A percentile compares a stretch with the other conserved stretches of the same genome.
Evolutionary conservation across 2,113 vertebrate genomes (phyloP).

Genomic region (Odobenus rosmarus): DNA sequence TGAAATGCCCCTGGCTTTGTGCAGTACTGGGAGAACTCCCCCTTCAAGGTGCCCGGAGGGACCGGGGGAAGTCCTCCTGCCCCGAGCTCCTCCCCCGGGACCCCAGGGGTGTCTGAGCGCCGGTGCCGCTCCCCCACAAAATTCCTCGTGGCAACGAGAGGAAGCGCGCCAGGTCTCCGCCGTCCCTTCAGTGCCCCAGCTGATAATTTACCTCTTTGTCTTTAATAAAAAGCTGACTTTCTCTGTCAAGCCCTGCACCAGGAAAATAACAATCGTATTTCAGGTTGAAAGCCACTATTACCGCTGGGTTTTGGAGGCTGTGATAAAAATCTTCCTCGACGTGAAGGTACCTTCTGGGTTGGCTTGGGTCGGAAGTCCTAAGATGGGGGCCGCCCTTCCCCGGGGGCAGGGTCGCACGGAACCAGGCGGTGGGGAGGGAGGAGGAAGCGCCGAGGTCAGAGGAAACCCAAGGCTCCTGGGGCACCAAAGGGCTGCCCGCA

Average conservation of each 20-base stretch:
- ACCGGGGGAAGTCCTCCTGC: constrained; percentile 58
- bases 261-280: constrained; percentile 75
- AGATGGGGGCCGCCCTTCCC: constrained; percentile 62
- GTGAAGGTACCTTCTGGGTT: constrained; percentile 68
- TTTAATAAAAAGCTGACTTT: constrained; percentile 81
- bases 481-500: constrained; percentile 64
- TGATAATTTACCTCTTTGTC: constrained; percentile 88
- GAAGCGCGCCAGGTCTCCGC: constrained; percentile 84
- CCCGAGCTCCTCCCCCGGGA: constrained; percentile 68
- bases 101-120: constrained; percentile 79
- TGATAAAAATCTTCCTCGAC: constrained; percentile 72
- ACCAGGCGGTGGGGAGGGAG: neutral
- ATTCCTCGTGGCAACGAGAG: constrained; percentile 82
- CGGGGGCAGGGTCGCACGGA: constrained; percentile 27
- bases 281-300: constrained; percentile 68
- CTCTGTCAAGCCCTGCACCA: constrained; percentile 65
- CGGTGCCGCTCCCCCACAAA: constrained; percentile 85
- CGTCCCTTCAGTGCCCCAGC: constrained; percentile 77
- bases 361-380: constrained; percentile 55
- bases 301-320: constrained; percentile 52
- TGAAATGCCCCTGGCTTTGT: constrained; percentile 62
- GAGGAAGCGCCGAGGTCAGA: constrained; percentile 63
- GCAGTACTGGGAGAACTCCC: constrained; percentile 11
- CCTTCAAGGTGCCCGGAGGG: constrained; percentile 57
- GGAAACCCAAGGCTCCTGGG: constrained; percentile 66